phyloP scores from a whole-genome alignment of 2,797 vertebrate species.

The Typhlichthys subterraneus region DNA sequence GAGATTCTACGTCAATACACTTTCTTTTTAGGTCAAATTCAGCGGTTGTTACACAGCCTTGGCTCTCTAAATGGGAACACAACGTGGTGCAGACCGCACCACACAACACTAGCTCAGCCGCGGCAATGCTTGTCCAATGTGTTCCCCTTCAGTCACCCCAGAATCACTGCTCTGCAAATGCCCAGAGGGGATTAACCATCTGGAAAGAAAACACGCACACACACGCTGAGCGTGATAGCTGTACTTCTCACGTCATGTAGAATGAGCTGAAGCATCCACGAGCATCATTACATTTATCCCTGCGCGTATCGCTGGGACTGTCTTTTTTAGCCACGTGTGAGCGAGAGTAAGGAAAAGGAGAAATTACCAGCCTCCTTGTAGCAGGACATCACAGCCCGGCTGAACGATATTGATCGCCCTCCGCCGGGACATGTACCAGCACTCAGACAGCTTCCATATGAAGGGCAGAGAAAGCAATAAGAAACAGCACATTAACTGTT shows the following conservation, averaged over 20 bases:
- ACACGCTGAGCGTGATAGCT: not conserved
- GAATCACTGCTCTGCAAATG: no score
- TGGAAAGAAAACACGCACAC: not conserved
- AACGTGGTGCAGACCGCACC: no score
- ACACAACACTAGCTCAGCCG: no score
- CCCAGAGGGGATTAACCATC: not conserved
- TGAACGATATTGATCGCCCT: conserved; percentile 55
- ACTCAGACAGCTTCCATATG: conserved; percentile 20
- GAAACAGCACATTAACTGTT: conserved; percentile 1
- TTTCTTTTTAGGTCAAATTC: no score
- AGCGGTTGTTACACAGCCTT: no score
- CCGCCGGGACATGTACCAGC: not conserved
- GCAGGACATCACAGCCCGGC: conserved; percentile 35
- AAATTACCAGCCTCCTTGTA: conserved; percentile 42
- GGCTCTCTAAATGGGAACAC: no score
- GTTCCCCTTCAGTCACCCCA: no score
- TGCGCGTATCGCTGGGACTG: not conserved
- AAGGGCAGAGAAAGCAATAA: not conserved
- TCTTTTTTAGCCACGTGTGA: conserved; percentile 14
- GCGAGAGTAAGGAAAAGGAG: conserved; percentile 9
- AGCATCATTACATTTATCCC: not conserved
- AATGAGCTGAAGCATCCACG: conserved; percentile 1
- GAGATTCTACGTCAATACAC: no score
- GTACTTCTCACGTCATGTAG: conserved; percentile 10
- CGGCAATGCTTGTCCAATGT: no score